Base-by-base conservation (phyloP, 2,113 vertebrate genomes). In the Pitta sordida region DNA sequence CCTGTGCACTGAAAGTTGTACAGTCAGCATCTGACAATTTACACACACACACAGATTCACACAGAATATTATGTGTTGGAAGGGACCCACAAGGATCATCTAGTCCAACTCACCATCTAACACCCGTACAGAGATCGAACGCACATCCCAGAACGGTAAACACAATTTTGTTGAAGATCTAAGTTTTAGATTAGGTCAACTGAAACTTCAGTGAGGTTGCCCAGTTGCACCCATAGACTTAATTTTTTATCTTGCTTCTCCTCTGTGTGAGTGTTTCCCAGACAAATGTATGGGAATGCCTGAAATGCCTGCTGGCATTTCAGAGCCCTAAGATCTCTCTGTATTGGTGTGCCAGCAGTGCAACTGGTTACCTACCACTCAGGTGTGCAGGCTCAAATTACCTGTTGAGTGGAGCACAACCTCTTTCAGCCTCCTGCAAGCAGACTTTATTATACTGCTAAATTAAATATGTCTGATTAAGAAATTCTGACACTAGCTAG, bases 201-300 rank as follows among this genome's bases (percentile, higher is more conserved):
- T 67, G 58, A 82, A 86, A 37, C 17, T 76, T 79, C 43, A 70
- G 20, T 65, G 41, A 67, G 15, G 14, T 74, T 26, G 67, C 23
- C 3, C 15, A 29, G 3, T 2, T 59, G 15, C 19, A 29, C 3
- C 39, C 2, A 4, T 9, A 77, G 49, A 44, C 0, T 7, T 56
- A 73, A 60, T 7, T 7, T 64, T 53, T 80, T 34, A 51, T 37
- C 48, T 43, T 43, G 9, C 9, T 36, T 86, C 37, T 91, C 22
- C 10, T 29, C n/a, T 44, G 7, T 30, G 58, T 5, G 12, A 44
- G 18, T 32, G 12, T 10, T 23, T 76, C 37, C 36, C 12, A 37
- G 26, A 29, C 12, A 81, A 53, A 59, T 0, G 1, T 3, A 12
- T 12, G n/a, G n/a, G n/a, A n/a, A n/a, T n/a, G n/a, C n/a, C n/a